A percentile compares a stretch with the other conserved stretches of the same genome.
These are phyloP conservation scores for Macquaria ambigua DNA, from an alignment of 2,113 vertebrate genomes.

Conservation along the genomic window DNA sequence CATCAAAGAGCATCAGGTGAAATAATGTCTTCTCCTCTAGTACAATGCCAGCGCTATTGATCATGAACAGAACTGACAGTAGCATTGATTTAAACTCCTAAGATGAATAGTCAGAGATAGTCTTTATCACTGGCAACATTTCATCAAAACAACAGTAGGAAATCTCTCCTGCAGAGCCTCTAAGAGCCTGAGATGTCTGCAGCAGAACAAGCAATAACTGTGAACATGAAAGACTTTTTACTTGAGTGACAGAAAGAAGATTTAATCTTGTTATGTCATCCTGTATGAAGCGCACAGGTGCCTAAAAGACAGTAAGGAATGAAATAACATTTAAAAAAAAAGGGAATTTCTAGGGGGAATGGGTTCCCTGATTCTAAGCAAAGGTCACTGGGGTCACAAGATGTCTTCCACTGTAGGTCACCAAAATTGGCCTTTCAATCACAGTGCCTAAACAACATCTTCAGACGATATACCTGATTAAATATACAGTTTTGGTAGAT, in stretches of 20 bases:
- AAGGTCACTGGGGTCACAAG: background rate
- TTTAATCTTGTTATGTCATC: constrained; percentile 38
- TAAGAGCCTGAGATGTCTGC: background rate
- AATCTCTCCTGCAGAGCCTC: background rate
- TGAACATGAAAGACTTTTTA: constrained; percentile 8
- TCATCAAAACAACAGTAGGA: constrained; percentile 25
- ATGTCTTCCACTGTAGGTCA: background rate
- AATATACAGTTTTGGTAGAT: background rate
- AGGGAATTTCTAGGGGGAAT: background rate
- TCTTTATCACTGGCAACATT: constrained; percentile 22
- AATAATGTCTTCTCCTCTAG: constrained; percentile 15
- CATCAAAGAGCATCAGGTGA: constrained; percentile 11
- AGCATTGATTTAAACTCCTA: constrained; percentile 45
- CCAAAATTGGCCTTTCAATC: background rate
- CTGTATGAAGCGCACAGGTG: background rate
- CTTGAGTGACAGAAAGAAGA: background rate
- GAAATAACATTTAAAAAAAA: background rate
- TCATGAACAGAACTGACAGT: constrained; percentile 19
- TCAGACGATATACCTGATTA: constrained; percentile 12
- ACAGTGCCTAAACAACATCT: background rate
- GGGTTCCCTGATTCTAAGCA: background rate
- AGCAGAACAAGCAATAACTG: background rate
- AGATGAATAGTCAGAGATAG: constrained; percentile 48
- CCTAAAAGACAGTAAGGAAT: background rate
- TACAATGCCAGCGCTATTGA: constrained; percentile 28